Base-by-base conservation (phyloP, 2,113 vertebrate genomes). In the Hucho hucho region DNA sequence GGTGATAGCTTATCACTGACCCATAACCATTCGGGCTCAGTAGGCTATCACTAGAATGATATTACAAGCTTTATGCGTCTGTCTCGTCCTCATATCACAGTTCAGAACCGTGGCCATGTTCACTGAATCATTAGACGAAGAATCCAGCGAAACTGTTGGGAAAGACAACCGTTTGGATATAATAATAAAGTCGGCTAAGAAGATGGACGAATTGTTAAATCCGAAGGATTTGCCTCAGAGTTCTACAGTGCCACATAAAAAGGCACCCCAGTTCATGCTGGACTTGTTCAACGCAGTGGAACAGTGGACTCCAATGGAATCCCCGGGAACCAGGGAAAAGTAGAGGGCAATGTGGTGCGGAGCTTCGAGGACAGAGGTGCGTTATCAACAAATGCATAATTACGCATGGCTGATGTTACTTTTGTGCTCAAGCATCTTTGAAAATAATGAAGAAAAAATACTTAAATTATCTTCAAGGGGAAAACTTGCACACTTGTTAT, bases 291-390 rank as follows among this genome's bases (percentile, higher is more conserved):
- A 93, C 69, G 86, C 81, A 0, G 88, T 94, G 63, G 29, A 32
- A 32, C 29, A 32, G 89, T 92, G 0, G 86, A 89, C 4, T 70
- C 86, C 14, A 84, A 89, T 2, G 88, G 90, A 26, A 81, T 77
- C 16, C 82, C 80, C 16, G 93, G 81, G 43, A 87, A 87, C 12
- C 88, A 89, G 32, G 89, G 91, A 0, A 77, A 88, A 16, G 72
- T 92, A 76, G 76, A 91, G 7, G 90, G 89, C 12, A 93, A 93
- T 68, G 75, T 89, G 25, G 93, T 95, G 61, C 87, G 92, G 28
- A 94, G 92, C 83, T 95, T 95, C 46, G 88, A 93, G 49, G 90
- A 94, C 74, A 93, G 92, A 93, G 90, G 92, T 95, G 82, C 37
- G 88, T 47, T 6, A 69, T 14, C 12, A 13, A 13, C 63, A 64